A percentile compares a stretch with the other conserved stretches of the same genome.
These are phyloP conservation scores for Saccopteryx bilineata DNA, from an alignment of 2,113 vertebrate genomes.

Conservation along the genomic window DNA sequence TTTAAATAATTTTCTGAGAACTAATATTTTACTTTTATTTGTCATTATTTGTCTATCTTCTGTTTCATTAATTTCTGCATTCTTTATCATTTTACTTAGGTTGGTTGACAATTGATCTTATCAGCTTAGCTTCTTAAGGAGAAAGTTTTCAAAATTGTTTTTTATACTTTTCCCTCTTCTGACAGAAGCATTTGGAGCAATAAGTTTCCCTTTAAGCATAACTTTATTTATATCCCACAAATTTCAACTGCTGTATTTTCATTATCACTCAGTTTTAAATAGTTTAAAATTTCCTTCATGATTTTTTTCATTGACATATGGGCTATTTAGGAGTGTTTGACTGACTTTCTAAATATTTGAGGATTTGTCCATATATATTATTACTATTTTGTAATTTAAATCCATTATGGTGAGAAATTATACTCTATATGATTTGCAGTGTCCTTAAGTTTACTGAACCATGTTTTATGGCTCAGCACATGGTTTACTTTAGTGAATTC, in stretches of 20 bases:
- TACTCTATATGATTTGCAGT: not conserved
- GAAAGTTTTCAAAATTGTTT: not conserved
- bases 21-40: slow-evolving; percentile 25
- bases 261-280: slow-evolving; percentile 19
- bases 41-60: not conserved
- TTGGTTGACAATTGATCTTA: slow-evolving; percentile 7
- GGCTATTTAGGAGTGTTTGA: not conserved
- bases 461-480: not conserved
- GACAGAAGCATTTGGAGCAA: not conserved
- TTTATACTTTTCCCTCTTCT: not conserved
- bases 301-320: not conserved
- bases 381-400: slow-evolving; percentile 14
- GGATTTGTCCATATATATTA: not conserved
- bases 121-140: slow-evolving; percentile 1
- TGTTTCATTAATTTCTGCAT: not conserved
- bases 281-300: slow-evolving; percentile 27
- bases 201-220: not conserved
- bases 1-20: not conserved
- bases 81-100: not conserved
- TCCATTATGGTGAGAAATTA: not conserved
- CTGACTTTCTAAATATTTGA: slow-evolving; percentile 15
- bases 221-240: not conserved
- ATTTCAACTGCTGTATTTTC: not conserved
- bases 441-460: not conserved
- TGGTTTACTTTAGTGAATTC: not conserved